Evolutionary conservation across 2,113 vertebrate species (phyloP), one percentile per base, ranked within the genome.

Genomic region (Brachyhypopomus gauderio): DNA sequence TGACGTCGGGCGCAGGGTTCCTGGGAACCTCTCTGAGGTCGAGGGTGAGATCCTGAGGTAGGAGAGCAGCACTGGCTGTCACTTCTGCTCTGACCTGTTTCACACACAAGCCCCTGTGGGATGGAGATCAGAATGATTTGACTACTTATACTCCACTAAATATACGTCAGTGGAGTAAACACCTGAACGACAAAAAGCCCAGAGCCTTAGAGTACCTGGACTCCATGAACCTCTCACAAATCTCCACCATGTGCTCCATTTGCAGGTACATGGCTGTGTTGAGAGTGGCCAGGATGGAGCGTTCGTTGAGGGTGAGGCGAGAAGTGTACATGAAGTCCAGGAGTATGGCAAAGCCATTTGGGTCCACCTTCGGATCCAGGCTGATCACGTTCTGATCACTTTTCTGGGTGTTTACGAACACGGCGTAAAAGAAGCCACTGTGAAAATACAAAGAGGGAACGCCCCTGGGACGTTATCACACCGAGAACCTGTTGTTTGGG

Each of bases 281-380:
- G 95, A 99, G 95, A 79, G 96, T 96, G 0, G 94, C 95, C 90
- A 96, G 88, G 81, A 96, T 95, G 80, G 95, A 92, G 83, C 88
- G 92, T 76, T 98, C 96, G 30, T 95, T 94, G 72, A 99, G 90
- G 66, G 95, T 96, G 82, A 99, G 93, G 64, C 95, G 95, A 52
- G 98, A 99, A 0, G 97, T 98, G 92, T 99, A 99, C 98, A 99
- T 99, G 89, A 99, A 99, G 85, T 98, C 98, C 85, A 99, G 88
- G 56, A 99, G 94, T 84, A 96, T 94, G 77, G 95, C 94, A 80
- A 99, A 98, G 9, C 96, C 95, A 86, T 96, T 95, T 0, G 96
- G 92, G 79, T 97, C 97, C 84, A 97, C 95, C 84, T 97, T 96
- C 0, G 96, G 93, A 79, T 98, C 96, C 84, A 99, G 88, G 73